phyloP scores from a whole-genome alignment of 1,140 invertebrate species.

The Drosophila santomea region DNA sequence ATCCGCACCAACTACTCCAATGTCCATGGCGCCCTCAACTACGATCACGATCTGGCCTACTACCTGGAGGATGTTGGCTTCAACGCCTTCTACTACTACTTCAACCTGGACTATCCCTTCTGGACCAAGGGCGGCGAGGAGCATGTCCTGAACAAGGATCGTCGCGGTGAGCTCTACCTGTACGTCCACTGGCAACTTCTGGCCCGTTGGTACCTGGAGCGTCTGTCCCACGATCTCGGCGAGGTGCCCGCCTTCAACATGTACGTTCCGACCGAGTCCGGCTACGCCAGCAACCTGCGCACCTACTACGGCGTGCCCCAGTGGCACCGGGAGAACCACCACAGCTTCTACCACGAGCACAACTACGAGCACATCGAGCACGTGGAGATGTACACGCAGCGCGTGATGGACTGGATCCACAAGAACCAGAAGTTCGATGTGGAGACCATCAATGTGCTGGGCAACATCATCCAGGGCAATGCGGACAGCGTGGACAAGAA shows the following conservation, averaged over 20 bases:
- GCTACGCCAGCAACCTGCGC: conserved; percentile 87
- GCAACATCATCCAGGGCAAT: conserved; percentile 86
- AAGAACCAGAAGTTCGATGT: conserved; percentile 85
- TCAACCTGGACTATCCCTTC: conserved; percentile 86
- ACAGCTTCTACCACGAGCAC: conserved; percentile 85
- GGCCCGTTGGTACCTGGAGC: conserved; percentile 88
- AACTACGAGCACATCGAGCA: conserved; percentile 85
- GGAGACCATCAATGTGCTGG: conserved; percentile 86
- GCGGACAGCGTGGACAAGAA: conserved; percentile 85
- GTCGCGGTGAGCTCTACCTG: conserved; percentile 88
- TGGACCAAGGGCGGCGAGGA: conserved; percentile 85
- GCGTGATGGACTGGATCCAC: conserved; percentile 88
- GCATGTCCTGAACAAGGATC: conserved; percentile 85
- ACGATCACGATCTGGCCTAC: conserved; percentile 87
- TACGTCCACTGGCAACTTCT: conserved; percentile 88
- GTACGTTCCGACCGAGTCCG: conserved; percentile 85
- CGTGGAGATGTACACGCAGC: conserved; percentile 86
- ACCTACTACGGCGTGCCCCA: conserved; percentile 88
- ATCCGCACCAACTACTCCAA: conserved; percentile 87
- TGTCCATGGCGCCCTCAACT: conserved; percentile 84
- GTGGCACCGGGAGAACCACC: conserved; percentile 87
- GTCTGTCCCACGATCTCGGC: conserved; percentile 87
- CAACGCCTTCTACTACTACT: conserved; percentile 88
- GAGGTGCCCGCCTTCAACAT: conserved; percentile 87
- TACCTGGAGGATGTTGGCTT: conserved; percentile 89